These are phyloP conservation scores for Cyrtorhinus lividipennis DNA, from an alignment of 1,140 invertebrate genomes.

Conservation along the genomic window DNA sequence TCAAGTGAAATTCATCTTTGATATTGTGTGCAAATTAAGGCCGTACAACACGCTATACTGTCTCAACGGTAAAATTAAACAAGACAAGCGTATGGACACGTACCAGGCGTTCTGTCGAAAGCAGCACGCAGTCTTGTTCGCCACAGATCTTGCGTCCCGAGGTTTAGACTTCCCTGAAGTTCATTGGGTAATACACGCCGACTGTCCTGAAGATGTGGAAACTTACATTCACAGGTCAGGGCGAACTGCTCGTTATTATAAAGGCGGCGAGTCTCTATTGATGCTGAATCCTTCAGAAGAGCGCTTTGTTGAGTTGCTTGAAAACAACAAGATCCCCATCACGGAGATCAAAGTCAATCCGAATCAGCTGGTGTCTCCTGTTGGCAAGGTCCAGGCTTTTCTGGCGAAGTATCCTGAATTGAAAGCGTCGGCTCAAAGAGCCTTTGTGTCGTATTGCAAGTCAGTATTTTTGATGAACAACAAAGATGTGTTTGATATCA, in stretches of 20 bases:
- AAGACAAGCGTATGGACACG: conserved; percentile 72
- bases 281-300: conserved; percentile 74
- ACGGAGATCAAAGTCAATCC: conserved; percentile 49
- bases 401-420: conserved; percentile 60
- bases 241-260: conserved; percentile 74
- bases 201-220: conserved; percentile 90
- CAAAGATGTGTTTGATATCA: conserved; percentile 78
- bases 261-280: conserved; percentile 72
- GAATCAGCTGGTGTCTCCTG: conserved; percentile 57
- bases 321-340: conserved; percentile 69
- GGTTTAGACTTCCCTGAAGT: conserved; percentile 93
- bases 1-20: conserved; percentile 80
- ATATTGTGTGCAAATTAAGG: conserved; percentile 75
- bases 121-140: conserved; percentile 81
- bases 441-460: conserved; percentile 77
- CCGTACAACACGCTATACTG: conserved; percentile 73
- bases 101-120: conserved; percentile 86
- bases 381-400: conserved; percentile 68
- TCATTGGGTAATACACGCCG: conserved; percentile 95
- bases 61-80: conserved; percentile 83
- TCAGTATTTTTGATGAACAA: conserved; percentile 81
- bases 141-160: conserved; percentile 90
- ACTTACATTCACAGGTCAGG: conserved; percentile 97
- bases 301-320: conserved; percentile 58
- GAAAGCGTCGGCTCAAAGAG: conserved; percentile 75